Percentiles rank a stretch among this genome's conserved stretches.
phyloP scores from a whole-genome alignment of 2,888 invertebrate species.

The Mesoligia furuncula region DNA sequence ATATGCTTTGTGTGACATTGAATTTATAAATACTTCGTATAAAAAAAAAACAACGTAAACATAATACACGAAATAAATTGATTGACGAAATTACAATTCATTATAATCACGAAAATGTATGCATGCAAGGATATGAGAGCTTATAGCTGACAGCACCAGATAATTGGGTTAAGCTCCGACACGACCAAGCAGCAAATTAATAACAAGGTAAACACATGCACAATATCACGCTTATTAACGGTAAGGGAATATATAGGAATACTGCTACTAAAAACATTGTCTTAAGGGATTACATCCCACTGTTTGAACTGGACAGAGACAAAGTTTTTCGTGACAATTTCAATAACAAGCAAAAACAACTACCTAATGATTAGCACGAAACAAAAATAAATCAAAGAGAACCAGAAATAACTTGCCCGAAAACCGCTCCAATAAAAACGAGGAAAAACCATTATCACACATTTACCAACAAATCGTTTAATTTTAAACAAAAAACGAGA shows the following conservation, averaged over 20 bases:
- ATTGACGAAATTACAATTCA: conserved; percentile 36
- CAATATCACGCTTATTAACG: conserved; percentile 7
- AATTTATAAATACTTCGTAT: background rate
- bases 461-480: conserved; percentile 41
- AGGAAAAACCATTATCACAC: conserved; percentile 30
- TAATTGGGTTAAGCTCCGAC: conserved; percentile 55
- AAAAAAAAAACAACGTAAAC: background rate
- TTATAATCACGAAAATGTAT: conserved; percentile 29
- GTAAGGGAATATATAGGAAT: conserved; percentile 11
- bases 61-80: conserved; percentile 1
- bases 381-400: background rate
- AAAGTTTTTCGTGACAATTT: background rate
- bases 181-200: conserved; percentile 36
- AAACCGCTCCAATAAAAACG: conserved; percentile 44
- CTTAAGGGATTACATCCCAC: conserved; percentile 20
- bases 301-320: background rate
- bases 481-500: conserved; percentile 44
- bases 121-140: conserved; percentile 15
- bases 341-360: background rate
- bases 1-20: background rate
- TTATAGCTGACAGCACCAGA: conserved; percentile 32
- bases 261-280: conserved; percentile 19
- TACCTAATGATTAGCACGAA: background rate
- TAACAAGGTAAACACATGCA: conserved; percentile 46
- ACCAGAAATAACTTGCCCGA: conserved; percentile 13